Evolutionary conservation across 1,140 invertebrate species (phyloP).

Genomic region (Heliconius himera): DNA sequence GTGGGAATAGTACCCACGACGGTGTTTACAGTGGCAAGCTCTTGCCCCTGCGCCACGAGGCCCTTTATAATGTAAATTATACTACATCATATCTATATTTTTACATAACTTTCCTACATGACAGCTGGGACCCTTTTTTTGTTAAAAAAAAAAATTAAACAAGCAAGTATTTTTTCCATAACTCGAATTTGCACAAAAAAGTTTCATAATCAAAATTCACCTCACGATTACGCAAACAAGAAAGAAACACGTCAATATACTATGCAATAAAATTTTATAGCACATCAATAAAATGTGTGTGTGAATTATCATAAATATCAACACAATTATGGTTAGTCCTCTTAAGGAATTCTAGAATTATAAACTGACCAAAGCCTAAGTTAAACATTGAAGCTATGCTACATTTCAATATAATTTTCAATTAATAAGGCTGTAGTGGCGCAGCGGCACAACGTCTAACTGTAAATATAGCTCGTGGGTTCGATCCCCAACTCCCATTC

Average conservation of each 20-base stretch:
- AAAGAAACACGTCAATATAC: slow-evolving; percentile 16
- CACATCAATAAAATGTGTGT: slow-evolving; percentile 25
- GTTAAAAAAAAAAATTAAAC: too few relatives aligned
- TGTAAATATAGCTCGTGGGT: too few relatives aligned
- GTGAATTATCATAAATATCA: slow-evolving; percentile 33
- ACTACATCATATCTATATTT: too few relatives aligned
- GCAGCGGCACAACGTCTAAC: too few relatives aligned
- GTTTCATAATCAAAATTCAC: background rate
- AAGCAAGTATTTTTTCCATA: background rate
- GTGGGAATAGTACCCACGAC: too few relatives aligned
- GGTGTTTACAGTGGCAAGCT: too few relatives aligned
- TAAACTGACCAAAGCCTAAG: background rate
- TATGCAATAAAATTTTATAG: slow-evolving; percentile 26
- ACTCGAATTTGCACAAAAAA: background rate
- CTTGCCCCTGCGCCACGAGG: too few relatives aligned
- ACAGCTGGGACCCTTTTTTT: background rate
- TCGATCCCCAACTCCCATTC: too few relatives aligned
- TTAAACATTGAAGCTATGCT: background rate
- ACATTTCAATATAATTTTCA: background rate
- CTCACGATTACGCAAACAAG: background rate
- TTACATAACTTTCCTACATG: too few relatives aligned
- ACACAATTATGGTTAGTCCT: slow-evolving; percentile 23
- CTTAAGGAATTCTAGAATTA: slow-evolving; percentile 12
- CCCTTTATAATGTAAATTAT: too few relatives aligned
- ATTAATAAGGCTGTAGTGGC: background rate